Percentiles rank a stretch among this genome's conserved stretches.
Conservation (phyloP, 53 echinoderm and acorn worm genomes). For the Apostichopus leukothele region DNA sequence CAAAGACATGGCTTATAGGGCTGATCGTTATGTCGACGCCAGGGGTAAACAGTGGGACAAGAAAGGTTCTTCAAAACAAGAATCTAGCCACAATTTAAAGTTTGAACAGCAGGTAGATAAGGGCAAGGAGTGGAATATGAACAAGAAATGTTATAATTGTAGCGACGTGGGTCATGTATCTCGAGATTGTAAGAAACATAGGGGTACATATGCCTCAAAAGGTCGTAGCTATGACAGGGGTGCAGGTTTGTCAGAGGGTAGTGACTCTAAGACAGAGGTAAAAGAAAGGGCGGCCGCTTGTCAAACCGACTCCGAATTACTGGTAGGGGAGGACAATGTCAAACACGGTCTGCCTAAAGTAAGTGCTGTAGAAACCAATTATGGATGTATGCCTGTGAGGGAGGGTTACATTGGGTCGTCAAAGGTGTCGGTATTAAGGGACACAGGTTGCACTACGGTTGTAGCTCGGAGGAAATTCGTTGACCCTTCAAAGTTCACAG, state of each 20-base stretch:
- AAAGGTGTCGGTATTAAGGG: not conserved
- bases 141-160: constrained; percentile 33
- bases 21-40: too few relatives aligned
- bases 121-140: constrained; percentile 4
- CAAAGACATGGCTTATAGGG: too few relatives aligned
- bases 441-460: not conserved
- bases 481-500: not conserved
- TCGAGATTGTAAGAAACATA: constrained; percentile 5
- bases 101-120: not conserved
- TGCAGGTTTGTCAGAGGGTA: not conserved
- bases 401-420: not conserved
- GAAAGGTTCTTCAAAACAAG: not conserved
- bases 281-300: not conserved
- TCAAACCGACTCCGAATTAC: too few relatives aligned
- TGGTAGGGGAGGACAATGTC: too few relatives aligned
- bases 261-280: not conserved
- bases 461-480: not conserved
- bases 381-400: not conserved
- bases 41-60: too few relatives aligned
- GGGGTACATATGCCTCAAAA: not conserved
- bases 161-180: constrained; percentile 7
- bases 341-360: too few relatives aligned
- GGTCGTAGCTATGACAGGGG: not conserved
- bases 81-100: not conserved
- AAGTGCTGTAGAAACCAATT: not conserved